Evolutionary conservation across 2,888 invertebrate genomes (phyloP).

Genomic region (Sesia bembeciformis): DNA sequence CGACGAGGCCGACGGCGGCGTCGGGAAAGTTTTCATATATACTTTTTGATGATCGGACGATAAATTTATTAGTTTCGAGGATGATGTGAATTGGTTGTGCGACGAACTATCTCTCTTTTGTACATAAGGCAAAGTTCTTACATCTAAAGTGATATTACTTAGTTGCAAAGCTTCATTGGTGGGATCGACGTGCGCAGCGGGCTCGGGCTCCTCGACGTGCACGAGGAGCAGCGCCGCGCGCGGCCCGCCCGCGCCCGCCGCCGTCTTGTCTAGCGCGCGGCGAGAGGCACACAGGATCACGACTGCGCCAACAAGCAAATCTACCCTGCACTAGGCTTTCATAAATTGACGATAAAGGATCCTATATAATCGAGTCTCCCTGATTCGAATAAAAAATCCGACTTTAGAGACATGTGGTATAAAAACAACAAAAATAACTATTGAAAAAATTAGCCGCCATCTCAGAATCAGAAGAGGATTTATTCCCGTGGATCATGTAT

Average conservation of each 20-base stretch:
- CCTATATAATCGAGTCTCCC: neutral
- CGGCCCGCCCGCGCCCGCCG: conserved; percentile 6
- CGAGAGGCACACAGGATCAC: conserved; percentile 26
- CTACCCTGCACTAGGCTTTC: neutral
- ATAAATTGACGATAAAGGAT: neutral
- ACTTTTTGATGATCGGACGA: conserved; percentile 13
- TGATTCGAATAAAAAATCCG: neutral
- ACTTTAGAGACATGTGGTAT: too few species aligned
- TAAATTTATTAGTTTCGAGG: conserved; percentile 14
- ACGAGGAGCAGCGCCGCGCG: conserved; percentile 13
- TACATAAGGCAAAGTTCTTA: conserved; percentile 15
- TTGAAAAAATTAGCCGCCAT: too few species aligned
- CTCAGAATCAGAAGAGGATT: too few species aligned
- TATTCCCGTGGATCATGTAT: too few species aligned
- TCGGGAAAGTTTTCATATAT: conserved; percentile 18
- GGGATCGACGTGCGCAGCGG: neutral
- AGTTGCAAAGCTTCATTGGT: conserved; percentile 9
- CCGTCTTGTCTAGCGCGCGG: conserved; percentile 4
- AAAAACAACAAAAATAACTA: too few species aligned
- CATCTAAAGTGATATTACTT: conserved; percentile 25
- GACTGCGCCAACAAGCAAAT: conserved; percentile 14
- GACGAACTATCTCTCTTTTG: conserved; percentile 9
- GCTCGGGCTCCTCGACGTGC: conserved; percentile 1
- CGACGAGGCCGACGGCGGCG: conserved; percentile 12
- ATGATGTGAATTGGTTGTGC: conserved; percentile 6